Percentiles rank a stretch among this genome's conserved stretches.
Conservation (phyloP, 2,113 vertebrate genomes). For the Mormyrus lacerda region DNA sequence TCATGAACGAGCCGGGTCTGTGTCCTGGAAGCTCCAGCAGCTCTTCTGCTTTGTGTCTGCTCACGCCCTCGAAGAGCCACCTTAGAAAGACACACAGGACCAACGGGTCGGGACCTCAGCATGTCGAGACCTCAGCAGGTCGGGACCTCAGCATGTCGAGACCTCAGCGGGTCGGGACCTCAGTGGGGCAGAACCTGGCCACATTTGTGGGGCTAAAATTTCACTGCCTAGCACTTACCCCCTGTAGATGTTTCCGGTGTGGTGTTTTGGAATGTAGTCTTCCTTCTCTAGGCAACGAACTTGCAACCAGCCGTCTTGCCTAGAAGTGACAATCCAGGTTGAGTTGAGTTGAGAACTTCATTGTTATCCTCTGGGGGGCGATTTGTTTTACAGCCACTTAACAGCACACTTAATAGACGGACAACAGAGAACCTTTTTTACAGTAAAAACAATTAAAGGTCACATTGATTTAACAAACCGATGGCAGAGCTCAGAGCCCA, state of each 20-base stretch:
- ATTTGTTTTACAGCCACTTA: too few species aligned
- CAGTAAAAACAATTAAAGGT: too few species aligned
- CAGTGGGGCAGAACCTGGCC: neutral
- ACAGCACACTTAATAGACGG: too few species aligned
- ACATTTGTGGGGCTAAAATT: neutral
- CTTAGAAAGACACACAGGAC: slow-evolving; percentile 40
- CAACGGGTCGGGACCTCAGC: neutral
- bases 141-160: too few species aligned
- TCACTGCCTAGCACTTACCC: slow-evolving; percentile 58
- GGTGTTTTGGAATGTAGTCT: slow-evolving; percentile 70
- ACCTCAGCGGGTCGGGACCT: neutral
- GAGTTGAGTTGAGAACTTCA: too few species aligned
- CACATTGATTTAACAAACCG: too few species aligned
- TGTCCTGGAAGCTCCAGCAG: slow-evolving; percentile 69
- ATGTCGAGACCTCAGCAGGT: too few species aligned
- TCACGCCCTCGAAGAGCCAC: slow-evolving; percentile 78
- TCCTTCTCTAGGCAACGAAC: slow-evolving; percentile 65
- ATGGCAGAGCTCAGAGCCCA: too few species aligned
- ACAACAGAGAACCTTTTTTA: too few species aligned
- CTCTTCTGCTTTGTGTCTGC: slow-evolving; percentile 75
- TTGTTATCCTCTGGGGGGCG: too few species aligned
- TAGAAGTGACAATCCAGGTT: slow-evolving; percentile 30
- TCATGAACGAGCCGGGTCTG: slow-evolving; percentile 74
- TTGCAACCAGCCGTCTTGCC: slow-evolving; percentile 78
- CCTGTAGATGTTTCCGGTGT: slow-evolving; percentile 72